Percentiles rank a stretch among this genome's conserved stretches.
phyloP scores from a whole-genome alignment of 1,140 invertebrate species.

The Charaxes varanes region DNA sequence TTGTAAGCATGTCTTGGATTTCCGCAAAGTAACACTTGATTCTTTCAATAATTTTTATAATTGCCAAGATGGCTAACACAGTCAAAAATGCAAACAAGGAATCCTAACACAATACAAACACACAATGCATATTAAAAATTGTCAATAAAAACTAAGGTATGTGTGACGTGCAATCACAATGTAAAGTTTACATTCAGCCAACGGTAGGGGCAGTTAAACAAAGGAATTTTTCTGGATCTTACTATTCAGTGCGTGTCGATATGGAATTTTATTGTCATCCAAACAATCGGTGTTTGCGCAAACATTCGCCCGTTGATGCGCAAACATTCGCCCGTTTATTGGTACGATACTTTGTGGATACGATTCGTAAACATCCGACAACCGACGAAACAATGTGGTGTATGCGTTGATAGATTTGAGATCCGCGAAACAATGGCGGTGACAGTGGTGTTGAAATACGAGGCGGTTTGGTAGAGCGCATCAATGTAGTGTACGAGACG shows the following conservation, averaged over 20 bases:
- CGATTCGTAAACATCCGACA: conserved; percentile 10
- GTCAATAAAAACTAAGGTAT: too few species aligned
- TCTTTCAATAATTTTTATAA: too few species aligned
- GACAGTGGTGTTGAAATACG: conserved; percentile 13
- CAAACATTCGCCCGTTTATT: conserved; percentile 3
- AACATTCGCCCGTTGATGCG: not conserved
- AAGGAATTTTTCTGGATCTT: too few species aligned
- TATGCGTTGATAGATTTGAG: conserved; percentile 11
- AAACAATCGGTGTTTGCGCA: conserved; percentile 10
- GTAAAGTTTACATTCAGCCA: too few species aligned
- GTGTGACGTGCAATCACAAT: too few species aligned
- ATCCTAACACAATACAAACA: too few species aligned
- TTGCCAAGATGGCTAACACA: too few species aligned
- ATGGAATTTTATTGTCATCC: conserved; percentile 6
- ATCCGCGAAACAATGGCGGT: conserved; percentile 13
- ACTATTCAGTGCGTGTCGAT: conserved; percentile 3
- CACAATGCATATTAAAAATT: too few species aligned
- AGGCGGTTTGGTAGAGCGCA: conserved; percentile 4
- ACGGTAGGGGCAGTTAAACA: too few species aligned
- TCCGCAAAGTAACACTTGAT: too few species aligned
- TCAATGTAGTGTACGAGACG: not conserved
- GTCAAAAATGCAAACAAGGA: too few species aligned
- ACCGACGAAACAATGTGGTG: conserved; percentile 4
- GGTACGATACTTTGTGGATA: conserved; percentile 2
- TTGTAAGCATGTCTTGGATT: too few species aligned